Evolutionary conservation across 2,888 invertebrate genomes (phyloP).

Genomic region (Mellilla xanthometata): DNA sequence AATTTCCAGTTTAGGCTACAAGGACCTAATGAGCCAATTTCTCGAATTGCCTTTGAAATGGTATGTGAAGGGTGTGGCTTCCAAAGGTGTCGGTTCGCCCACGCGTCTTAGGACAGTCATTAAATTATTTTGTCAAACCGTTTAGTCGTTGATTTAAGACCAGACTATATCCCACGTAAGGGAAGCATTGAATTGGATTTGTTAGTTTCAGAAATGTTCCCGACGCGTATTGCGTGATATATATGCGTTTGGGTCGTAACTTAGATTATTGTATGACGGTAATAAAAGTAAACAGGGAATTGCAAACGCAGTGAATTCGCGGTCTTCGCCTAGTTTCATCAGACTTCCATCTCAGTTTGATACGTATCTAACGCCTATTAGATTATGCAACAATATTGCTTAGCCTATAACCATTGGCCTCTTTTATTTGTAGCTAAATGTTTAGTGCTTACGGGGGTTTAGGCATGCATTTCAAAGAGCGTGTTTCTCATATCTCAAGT

Average conservation of each 20-base stretch:
- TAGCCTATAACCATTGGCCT: slow-evolving; percentile 14
- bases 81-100: slow-evolving; percentile 55
- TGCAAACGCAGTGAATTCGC: slow-evolving; percentile 27
- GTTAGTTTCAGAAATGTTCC: slow-evolving; percentile 23
- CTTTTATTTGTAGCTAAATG: background rate
- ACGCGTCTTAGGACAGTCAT: slow-evolving; percentile 61
- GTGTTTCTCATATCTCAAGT: slow-evolving; percentile 33
- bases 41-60: slow-evolving; percentile 34
- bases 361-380: slow-evolving; percentile 26
- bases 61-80: slow-evolving; percentile 56
- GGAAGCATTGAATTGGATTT: slow-evolving; percentile 27
- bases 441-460: background rate
- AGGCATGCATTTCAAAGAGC: background rate
- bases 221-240: slow-evolving; percentile 20
- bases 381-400: slow-evolving; percentile 13
- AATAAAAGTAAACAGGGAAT: slow-evolving; percentile 27
- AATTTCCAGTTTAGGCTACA: slow-evolving; percentile 36
- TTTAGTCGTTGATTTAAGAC: slow-evolving; percentile 53
- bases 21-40: slow-evolving; percentile 45
- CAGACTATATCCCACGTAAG: slow-evolving; percentile 43
- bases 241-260: slow-evolving; percentile 26
- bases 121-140: slow-evolving; percentile 60
- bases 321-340: slow-evolving; percentile 37
- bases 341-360: slow-evolving; percentile 19
- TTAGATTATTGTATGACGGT: slow-evolving; percentile 27